Evolutionary conservation across 2,113 vertebrate genomes (phyloP).

Genomic region (Agapornis roseicollis): DNA sequence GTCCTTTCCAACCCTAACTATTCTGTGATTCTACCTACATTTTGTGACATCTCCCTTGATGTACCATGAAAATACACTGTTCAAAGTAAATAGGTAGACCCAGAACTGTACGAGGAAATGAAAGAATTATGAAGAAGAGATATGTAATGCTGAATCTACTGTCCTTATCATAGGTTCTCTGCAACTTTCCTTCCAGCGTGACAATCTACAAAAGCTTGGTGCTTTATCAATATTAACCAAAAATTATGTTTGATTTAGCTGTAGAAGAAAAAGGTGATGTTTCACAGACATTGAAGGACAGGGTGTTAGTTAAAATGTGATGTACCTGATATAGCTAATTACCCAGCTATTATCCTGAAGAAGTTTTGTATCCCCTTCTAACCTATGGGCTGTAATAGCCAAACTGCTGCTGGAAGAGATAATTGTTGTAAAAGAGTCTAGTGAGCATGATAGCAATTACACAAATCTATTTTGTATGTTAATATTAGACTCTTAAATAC

Average conservation of each 20-base stretch:
- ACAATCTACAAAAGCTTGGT: not conserved
- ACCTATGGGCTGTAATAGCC: not conserved
- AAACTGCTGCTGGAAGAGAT: not conserved
- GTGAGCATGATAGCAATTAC: not conserved
- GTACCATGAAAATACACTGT: not conserved
- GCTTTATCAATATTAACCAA: not conserved
- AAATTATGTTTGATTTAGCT: not conserved
- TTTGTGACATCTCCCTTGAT: not conserved
- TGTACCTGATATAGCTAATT: not conserved
- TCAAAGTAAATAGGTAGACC: not conserved
- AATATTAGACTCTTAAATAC: not conserved
- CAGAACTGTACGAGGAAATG: not conserved
- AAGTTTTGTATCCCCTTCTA: not conserved
- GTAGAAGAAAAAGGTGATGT: not conserved
- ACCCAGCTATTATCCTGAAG: not conserved
- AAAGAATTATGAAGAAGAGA: not conserved
- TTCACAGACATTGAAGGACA: not conserved
- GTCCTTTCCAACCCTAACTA: no score
- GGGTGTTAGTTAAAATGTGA: not conserved
- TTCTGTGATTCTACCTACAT: not conserved
- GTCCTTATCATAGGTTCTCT: not conserved
- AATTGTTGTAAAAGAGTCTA: not conserved
- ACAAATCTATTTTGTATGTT: not conserved
- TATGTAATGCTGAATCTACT: not conserved
- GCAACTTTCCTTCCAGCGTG: not conserved